Evolutionary conservation across 2,888 invertebrate genomes (phyloP).

Genomic region (Theodoxus fluviatilis): DNA sequence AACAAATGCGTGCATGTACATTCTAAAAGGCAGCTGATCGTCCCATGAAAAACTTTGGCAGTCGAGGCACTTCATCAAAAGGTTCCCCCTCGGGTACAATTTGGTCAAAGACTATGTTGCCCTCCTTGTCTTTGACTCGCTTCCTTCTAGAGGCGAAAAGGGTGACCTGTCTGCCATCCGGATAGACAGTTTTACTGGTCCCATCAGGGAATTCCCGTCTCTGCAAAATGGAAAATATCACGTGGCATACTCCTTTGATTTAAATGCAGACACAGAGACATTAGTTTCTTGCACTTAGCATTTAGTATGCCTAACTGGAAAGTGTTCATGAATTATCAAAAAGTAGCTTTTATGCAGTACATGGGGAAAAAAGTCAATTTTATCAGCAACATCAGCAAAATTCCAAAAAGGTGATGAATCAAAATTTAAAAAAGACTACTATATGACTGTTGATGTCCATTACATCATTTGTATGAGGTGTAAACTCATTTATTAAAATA

Average conservation of each 20-base stretch:
- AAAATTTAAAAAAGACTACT: too few species aligned
- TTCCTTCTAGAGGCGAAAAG: constrained; percentile 88
- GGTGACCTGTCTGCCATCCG: constrained; percentile 88
- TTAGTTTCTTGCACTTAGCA: background rate
- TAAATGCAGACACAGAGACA: background rate
- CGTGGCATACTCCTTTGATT: background rate
- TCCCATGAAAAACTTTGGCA: too few species aligned
- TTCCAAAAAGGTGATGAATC: too few species aligned
- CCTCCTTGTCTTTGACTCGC: constrained; percentile 84
- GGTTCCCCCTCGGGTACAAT: constrained; percentile 32
- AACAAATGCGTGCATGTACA: too few species aligned
- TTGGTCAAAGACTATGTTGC: constrained; percentile 81
- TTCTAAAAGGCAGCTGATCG: too few species aligned
- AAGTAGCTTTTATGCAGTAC: background rate
- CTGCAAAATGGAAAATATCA: constrained; percentile 67
- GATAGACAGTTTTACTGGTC: constrained; percentile 86
- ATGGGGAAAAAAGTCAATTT: background rate
- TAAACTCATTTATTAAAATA: too few species aligned
- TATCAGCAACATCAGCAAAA: background rate
- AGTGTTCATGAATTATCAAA: background rate
- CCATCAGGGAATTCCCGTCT: constrained; percentile 92
- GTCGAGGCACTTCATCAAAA: too few species aligned
- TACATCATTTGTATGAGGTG: too few species aligned
- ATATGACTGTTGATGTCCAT: too few species aligned
- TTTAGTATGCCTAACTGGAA: background rate